Evolutionary conservation across 2,113 vertebrate species (phyloP).

Genomic region (Cheilinus undulatus): DNA sequence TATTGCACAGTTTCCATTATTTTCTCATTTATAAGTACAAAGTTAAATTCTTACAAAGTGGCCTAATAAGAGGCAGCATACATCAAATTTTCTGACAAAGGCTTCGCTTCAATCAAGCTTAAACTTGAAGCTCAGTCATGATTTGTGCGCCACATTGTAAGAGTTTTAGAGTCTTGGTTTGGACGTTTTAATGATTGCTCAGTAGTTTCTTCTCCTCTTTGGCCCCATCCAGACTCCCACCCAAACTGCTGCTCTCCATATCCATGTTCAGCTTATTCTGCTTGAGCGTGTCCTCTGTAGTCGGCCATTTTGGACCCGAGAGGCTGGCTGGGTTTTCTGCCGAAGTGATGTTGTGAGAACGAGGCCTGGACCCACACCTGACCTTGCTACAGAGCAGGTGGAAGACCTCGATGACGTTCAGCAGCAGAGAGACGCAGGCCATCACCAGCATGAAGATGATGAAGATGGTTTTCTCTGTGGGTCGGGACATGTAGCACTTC

Average conservation of each 20-base stretch:
- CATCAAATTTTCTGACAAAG: not conserved
- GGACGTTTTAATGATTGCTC: slow-evolving; percentile 42
- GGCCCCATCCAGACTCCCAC: slow-evolving; percentile 74
- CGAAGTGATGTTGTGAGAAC: slow-evolving; percentile 24
- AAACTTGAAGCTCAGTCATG: not conserved
- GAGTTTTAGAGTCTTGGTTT: slow-evolving; percentile 27
- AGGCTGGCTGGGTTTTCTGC: slow-evolving; percentile 52
- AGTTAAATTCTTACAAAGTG: slow-evolving; percentile 23
- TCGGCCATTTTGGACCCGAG: slow-evolving; percentile 18
- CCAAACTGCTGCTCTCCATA: slow-evolving; percentile 67
- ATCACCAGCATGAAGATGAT: slow-evolving; percentile 89
- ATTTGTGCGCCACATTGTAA: not conserved
- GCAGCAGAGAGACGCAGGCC: slow-evolving; percentile 82
- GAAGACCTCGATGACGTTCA: slow-evolving; percentile 83
- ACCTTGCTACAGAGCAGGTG: slow-evolving; percentile 79
- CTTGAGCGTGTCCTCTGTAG: slow-evolving; percentile 25
- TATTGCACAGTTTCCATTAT: slow-evolving; percentile 47
- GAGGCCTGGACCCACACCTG: slow-evolving; percentile 48
- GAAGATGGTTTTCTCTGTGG: slow-evolving; percentile 89
- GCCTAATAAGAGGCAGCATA: not conserved
- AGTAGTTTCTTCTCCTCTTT: slow-evolving; percentile 78
- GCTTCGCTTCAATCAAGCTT: not conserved
- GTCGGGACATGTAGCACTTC: slow-evolving; percentile 88
- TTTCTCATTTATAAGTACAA: slow-evolving; percentile 19
- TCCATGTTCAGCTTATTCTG: slow-evolving; percentile 81